phyloP scores from a whole-genome alignment of 2,113 vertebrate genomes.

The Seriola rivoliana region DNA sequence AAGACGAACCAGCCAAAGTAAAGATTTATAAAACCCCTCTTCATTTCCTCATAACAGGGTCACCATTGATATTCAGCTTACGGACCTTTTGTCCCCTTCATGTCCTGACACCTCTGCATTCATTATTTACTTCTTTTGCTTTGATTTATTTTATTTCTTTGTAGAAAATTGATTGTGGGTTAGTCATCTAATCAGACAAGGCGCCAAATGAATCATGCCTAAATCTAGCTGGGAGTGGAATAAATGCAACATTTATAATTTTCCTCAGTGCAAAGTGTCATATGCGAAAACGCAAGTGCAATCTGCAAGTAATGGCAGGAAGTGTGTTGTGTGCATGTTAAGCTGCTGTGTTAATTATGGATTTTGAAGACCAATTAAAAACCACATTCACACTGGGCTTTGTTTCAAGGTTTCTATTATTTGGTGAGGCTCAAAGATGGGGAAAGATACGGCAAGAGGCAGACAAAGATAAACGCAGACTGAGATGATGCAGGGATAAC shows the following conservation, averaged over 20 bases:
- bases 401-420: constrained; percentile 82
- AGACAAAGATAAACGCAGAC: constrained; percentile 67
- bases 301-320: constrained; percentile 66
- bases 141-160: constrained; percentile 37
- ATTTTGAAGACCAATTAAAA: constrained; percentile 82
- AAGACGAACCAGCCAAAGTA: constrained; percentile 36
- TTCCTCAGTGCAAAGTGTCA: constrained; percentile 41
- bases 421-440: constrained; percentile 74
- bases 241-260: constrained; percentile 58
- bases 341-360: constrained; percentile 76
- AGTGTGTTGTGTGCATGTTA: constrained; percentile 64
- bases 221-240: constrained; percentile 18
- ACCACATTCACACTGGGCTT: constrained; percentile 71
- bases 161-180: constrained; percentile 1
- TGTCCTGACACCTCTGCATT: background rate
- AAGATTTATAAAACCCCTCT: constrained; percentile 44
- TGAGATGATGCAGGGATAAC: constrained; percentile 76
- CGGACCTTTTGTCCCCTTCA: constrained; percentile 9
- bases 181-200: constrained; percentile 41
- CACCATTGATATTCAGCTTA: constrained; percentile 26
- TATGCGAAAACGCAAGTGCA: constrained; percentile 64
- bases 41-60: constrained; percentile 9
- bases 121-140: constrained; percentile 24
- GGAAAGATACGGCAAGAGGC: constrained; percentile 63
- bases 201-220: constrained; percentile 30